Evolutionary conservation across 2,113 vertebrate genomes (phyloP), one percentile per base, ranked within the genome.

Genomic region (Oriolus oriolus): DNA sequence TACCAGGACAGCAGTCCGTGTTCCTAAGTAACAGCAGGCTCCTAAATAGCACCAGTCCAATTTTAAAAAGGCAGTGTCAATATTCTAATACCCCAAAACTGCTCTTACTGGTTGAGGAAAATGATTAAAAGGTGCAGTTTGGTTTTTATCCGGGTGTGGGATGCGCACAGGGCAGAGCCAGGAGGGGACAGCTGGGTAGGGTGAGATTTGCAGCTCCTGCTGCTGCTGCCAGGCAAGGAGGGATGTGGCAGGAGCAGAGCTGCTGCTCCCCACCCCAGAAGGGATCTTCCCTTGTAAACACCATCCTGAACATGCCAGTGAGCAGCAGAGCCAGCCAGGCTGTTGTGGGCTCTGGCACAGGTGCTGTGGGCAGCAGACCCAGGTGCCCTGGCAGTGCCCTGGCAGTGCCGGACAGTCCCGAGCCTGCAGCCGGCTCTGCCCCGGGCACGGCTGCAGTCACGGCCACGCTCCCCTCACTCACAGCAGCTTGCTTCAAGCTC

Each of bases 271-370:
- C 4, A 2, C 5, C 59, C n/a, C 54, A 30, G 16, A 8, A 13
- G 16, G 56, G 24, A 21, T 66, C 28, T 20, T 71, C 15, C 39
- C 33, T 45, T 4, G 1, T 44, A 44, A 87, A 45, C 23, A 28
- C 24, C 0, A 0, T 28, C 60, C 77, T 69, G 59, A 69, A 28
- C 19, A 6, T 2, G 45, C 28, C 84, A 66, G 50, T 0, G 37
- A 68, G 28, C 81, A 73, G 63, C 69, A 53, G 59, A 77, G 45
- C 26, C 60, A 57, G 54, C 5, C 2, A 1, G 59, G 54, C n/a
- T 50, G 35, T 0, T 8, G 31, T 16, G 23, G 68, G 42, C 59
- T 27, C 28, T 86, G 86, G 86, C 66, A 50, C 76, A 31, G 45
- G 41, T 6, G 80, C 76, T 7, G 3, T 4, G 3, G 82, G 57